These are phyloP conservation scores for Augiades crinisus DNA, from an alignment of 2,888 invertebrate genomes.

Conservation along the genomic window DNA sequence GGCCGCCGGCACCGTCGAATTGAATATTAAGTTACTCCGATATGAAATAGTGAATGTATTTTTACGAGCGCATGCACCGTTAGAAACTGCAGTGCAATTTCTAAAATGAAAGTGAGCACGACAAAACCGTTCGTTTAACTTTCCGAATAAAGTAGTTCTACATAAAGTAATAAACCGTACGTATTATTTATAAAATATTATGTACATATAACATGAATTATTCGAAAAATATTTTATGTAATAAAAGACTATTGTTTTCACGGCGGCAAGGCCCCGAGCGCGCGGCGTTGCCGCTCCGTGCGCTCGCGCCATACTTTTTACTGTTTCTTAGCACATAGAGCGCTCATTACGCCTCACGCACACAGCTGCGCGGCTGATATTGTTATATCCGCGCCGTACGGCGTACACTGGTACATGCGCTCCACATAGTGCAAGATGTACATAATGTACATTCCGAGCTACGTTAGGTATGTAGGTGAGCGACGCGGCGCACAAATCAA, in stretches of 20 bases:
- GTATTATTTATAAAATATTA: slow-evolving; percentile 18
- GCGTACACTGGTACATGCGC: slow-evolving; percentile 26
- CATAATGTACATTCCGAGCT: slow-evolving; percentile 71
- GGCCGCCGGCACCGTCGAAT: slow-evolving; percentile 6
- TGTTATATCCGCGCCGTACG: slow-evolving; percentile 60
- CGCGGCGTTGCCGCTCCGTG: slow-evolving; percentile 72
- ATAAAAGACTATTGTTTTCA: slow-evolving; percentile 69
- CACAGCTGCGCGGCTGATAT: slow-evolving; percentile 43
- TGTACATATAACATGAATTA: slow-evolving; percentile 47
- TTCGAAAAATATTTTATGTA: slow-evolving; percentile 47
- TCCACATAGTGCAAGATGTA: slow-evolving; percentile 74
- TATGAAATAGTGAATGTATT: slow-evolving; percentile 24
- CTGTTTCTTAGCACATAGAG: slow-evolving; percentile 82
- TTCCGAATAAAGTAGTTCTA: neutral
- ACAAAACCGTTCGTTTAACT: slow-evolving; percentile 1
- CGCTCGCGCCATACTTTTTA: slow-evolving; percentile 82
- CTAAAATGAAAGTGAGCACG: slow-evolving; percentile 24
- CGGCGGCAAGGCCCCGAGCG: slow-evolving; percentile 66
- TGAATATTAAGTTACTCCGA: slow-evolving; percentile 9
- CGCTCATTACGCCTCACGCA: slow-evolving; percentile 71
- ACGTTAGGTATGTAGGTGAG: slow-evolving; percentile 74
- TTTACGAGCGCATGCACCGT: slow-evolving; percentile 24
- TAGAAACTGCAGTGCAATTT: slow-evolving; percentile 26
- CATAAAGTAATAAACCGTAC: neutral
- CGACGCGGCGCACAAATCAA: slow-evolving; percentile 72